Conservation (phyloP, 2,888 invertebrate genomes). For the Platycnemis pennipes region DNA sequence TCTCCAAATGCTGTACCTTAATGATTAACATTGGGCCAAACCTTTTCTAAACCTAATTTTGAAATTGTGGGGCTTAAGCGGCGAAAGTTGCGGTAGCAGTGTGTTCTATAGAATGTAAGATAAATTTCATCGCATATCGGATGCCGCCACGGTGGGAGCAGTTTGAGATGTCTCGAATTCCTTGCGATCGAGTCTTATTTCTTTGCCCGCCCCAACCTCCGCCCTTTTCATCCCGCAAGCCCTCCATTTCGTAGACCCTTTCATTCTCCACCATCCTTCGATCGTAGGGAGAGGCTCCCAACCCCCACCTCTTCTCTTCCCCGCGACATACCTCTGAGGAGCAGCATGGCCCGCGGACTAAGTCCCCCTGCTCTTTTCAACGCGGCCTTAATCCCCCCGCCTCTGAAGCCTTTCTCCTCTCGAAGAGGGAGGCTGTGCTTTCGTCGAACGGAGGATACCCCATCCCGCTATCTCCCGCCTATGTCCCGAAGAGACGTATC, state of each 20-base stretch:
- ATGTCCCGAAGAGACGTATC: background rate
- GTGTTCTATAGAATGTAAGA: background rate
- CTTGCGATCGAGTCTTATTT: background rate
- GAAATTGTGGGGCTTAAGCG: too few species aligned
- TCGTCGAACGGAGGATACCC: background rate
- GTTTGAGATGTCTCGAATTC: slow-evolving; percentile 9
- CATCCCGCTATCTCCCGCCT: background rate
- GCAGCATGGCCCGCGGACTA: slow-evolving; percentile 8
- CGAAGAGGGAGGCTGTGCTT: background rate
- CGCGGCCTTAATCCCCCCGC: slow-evolving; percentile 12
- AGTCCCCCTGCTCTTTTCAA: background rate
- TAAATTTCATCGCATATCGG: slow-evolving; percentile 6
- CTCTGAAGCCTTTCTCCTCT: background rate
- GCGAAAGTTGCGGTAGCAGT: background rate
- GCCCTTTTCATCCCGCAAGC: background rate
- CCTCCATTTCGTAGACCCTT: background rate
- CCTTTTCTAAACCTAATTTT: too few species aligned
- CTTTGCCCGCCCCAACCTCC: background rate
- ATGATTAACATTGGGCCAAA: too few species aligned
- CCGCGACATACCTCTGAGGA: too few species aligned
- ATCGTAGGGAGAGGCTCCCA: background rate
- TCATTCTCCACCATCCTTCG: background rate
- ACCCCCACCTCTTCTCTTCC: background rate
- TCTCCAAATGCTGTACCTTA: too few species aligned
- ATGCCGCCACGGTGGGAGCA: background rate